Percentiles rank a stretch among this genome's conserved stretches.
These are phyloP conservation scores for Emys orbicularis DNA, from an alignment of 2,797 vertebrate species.

Conservation along the genomic window DNA sequence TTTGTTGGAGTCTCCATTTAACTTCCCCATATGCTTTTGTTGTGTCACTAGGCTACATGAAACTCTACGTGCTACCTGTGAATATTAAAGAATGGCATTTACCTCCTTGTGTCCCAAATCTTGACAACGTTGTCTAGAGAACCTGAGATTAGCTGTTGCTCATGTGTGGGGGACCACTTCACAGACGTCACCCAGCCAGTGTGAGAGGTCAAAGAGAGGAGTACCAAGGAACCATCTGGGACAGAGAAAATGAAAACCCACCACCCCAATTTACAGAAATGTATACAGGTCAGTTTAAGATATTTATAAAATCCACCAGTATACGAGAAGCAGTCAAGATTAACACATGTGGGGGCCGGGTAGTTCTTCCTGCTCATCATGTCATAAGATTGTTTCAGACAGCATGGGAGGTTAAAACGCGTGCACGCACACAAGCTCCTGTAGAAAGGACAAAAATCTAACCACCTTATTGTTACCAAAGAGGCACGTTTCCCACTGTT, in stretches of 20 bases:
- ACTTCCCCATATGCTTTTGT: neutral
- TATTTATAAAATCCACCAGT: neutral
- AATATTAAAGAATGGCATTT: conserved; percentile 9
- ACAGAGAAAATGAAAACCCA: neutral
- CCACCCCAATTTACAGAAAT: neutral
- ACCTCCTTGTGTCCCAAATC: conserved; percentile 98
- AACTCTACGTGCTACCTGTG: neutral
- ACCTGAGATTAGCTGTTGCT: conserved; percentile 95
- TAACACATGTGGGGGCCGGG: neutral
- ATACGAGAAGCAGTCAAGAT: neutral
- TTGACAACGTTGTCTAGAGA: conserved; percentile 97
- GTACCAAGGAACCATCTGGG: conserved; percentile 95
- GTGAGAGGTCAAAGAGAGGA: conserved; percentile 94
- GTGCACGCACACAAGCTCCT: neutral
- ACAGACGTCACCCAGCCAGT: conserved; percentile 96
- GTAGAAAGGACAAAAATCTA: neutral
- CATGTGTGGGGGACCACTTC: conserved; percentile 93
- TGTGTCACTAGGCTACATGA: neutral
- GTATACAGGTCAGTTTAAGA: neutral
- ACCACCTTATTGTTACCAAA: neutral
- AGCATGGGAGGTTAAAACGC: neutral
- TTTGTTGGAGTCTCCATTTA: neutral
- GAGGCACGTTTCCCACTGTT: neutral
- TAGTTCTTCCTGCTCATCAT: neutral
- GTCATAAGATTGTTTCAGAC: neutral